Base-by-base conservation (phyloP, 2,797 vertebrate species). In the Cygnus olor region DNA sequence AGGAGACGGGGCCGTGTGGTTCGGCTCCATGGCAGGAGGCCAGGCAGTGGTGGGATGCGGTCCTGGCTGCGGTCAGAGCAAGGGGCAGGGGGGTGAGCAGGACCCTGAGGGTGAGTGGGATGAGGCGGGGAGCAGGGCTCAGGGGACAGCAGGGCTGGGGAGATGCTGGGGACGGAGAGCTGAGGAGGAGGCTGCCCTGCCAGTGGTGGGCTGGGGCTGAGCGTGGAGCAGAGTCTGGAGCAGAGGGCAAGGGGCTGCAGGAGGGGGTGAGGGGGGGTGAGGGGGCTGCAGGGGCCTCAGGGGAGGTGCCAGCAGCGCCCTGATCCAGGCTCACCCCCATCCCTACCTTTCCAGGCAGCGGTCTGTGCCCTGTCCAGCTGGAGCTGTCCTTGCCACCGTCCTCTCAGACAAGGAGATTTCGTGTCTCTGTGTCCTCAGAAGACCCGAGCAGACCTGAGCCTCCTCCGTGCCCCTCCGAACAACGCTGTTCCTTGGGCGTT, bases 291-390 rank as follows among this genome's bases (percentile, higher is more conserved):
- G 63, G 73, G 27, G n/a, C 42, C 85, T 38, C 36, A 2, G 4
- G 25, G 81, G 51, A 51, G 45, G 47, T 0, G 6, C 5, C 1
- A 38, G 57, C n/a, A 81, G n/a, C 7, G 14, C 11, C 65, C 40
- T 9, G 14, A 44, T 38, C 32, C 47, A 60, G 6, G 34, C 32
- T 84, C 42, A 5, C 85, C 85, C 72, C 7, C 0, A 16, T 7
- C 16, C 85, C 36, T 90, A 80, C 95, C 94, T 90, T 83, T 66
- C 38, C 34, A 8, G 15, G 19, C 42, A 70, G 80, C 51, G 36
- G 34, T n/a, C 24, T 3, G 18, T 15, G 24, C 36, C 27, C 11
- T 3, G 51, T 51, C 49, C 49, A 25, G 49, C 49, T 25, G 49
- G 49, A 2, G 15, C 4, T 44, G 30, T 34, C 10, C 80, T 73